Conservation (phyloP, 2,113 vertebrate genomes). For the Xiphophorus maculatus region DNA sequence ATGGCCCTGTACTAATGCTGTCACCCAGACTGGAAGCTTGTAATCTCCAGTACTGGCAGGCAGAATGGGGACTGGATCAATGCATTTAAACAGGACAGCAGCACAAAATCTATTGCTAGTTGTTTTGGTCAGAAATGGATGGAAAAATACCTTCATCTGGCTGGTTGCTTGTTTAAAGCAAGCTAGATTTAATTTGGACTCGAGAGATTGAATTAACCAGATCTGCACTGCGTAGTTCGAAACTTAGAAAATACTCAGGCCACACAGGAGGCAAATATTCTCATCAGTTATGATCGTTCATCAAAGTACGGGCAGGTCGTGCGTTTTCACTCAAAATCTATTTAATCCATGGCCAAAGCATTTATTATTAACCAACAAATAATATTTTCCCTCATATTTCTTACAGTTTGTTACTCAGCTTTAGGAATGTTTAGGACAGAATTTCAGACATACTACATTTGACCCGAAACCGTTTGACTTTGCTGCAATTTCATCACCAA, state of each 20-base stretch:
- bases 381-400: background rate
- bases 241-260: background rate
- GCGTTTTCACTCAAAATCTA: background rate
- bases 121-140: background rate
- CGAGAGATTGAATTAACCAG: slow-evolving; percentile 47
- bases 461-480: background rate
- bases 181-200: slow-evolving; percentile 34
- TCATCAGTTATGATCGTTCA: background rate
- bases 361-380: background rate
- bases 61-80: slow-evolving; percentile 9
- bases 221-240: slow-evolving; percentile 23
- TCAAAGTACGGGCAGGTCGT: background rate
- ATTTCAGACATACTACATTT: background rate
- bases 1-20: slow-evolving; percentile 30
- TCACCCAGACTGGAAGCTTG: slow-evolving; percentile 39
- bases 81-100: background rate
- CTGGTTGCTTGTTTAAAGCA: slow-evolving; percentile 31
- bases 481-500: background rate
- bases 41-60: slow-evolving; percentile 38
- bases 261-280: background rate
- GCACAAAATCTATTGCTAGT: slow-evolving; percentile 8
- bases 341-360: background rate
- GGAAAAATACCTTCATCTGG: background rate
- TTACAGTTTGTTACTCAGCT: background rate
- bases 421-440: background rate